Conservation (phyloP, 2,797 vertebrate genomes). For the Linurgus olivaceus region DNA sequence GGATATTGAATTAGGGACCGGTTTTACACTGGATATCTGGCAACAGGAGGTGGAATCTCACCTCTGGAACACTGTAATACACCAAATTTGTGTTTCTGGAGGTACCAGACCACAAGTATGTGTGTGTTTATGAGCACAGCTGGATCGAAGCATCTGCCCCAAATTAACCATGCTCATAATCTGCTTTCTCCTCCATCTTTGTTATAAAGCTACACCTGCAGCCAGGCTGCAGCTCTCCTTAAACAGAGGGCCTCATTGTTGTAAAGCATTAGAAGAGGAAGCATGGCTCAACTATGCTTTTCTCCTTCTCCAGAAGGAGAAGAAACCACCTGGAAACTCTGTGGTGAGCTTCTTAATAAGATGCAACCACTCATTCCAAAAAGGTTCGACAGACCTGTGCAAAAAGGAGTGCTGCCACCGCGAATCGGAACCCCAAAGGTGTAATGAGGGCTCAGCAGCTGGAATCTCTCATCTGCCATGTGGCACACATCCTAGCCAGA, state of each 20-base stretch:
- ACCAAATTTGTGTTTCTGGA: not conserved
- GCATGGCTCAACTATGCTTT: fast-evolving
- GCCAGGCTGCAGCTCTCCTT: not conserved
- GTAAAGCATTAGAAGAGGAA: not conserved
- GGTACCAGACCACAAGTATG: not conserved
- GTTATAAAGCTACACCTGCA: not conserved
- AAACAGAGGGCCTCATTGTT: fast-evolving
- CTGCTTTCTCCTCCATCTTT: not conserved
- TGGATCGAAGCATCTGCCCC: not conserved
- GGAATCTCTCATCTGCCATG: not conserved
- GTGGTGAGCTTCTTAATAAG: not conserved
- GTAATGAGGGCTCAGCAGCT: not conserved
- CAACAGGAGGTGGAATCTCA: not conserved
- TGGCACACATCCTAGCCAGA: not conserved
- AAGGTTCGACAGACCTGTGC: not conserved
- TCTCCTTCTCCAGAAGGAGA: not conserved
- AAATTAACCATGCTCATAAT: not conserved
- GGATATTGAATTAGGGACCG: not conserved
- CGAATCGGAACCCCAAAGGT: not conserved
- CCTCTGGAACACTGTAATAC: not conserved
- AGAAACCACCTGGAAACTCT: not conserved
- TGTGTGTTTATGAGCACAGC: not conserved
- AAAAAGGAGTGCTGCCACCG: not conserved
- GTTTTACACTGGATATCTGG: not conserved
- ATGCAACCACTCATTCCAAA: not conserved